These are phyloP conservation scores for Notarius quadriscutis DNA, from an alignment of 2,113 vertebrate genomes.

Conservation along the genomic window DNA sequence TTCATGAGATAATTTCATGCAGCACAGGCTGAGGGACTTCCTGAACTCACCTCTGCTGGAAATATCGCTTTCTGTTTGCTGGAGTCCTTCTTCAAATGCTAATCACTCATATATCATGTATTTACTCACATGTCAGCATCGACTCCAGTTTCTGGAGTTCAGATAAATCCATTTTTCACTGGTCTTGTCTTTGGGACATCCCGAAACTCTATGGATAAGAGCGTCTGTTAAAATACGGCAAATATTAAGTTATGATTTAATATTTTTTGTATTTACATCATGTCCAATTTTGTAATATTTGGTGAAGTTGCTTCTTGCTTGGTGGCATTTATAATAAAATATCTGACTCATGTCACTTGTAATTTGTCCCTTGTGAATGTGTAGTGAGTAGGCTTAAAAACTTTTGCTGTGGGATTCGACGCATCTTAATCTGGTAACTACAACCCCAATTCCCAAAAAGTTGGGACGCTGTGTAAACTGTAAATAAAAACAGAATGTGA, in stretches of 20 bases:
- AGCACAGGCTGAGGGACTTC: not conserved
- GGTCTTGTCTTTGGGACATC: not conserved
- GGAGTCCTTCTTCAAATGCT: not conserved
- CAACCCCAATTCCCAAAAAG: too few species aligned
- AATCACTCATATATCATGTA: not conserved
- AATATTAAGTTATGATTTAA: not conserved
- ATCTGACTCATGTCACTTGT: too few species aligned
- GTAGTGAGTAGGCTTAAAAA: too few species aligned
- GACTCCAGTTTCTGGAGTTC: not conserved
- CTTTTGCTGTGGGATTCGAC: too few species aligned
- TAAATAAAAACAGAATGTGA: too few species aligned
- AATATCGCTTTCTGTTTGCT: not conserved
- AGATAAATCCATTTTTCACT: not conserved
- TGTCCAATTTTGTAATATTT: too few species aligned
- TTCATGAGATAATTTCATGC: slow-evolving; percentile 5
- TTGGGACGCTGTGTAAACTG: too few species aligned
- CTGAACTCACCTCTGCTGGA: not conserved
- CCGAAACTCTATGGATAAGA: not conserved
- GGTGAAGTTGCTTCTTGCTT: too few species aligned
- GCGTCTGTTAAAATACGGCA: not conserved
- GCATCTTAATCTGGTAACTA: too few species aligned
- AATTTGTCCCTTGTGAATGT: too few species aligned
- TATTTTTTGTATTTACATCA: not conserved
- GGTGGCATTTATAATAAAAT: too few species aligned
- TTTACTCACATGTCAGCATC: not conserved